Evolutionary conservation across 2,888 invertebrate genomes (phyloP).

Genomic region (Torymus tubicola): DNA sequence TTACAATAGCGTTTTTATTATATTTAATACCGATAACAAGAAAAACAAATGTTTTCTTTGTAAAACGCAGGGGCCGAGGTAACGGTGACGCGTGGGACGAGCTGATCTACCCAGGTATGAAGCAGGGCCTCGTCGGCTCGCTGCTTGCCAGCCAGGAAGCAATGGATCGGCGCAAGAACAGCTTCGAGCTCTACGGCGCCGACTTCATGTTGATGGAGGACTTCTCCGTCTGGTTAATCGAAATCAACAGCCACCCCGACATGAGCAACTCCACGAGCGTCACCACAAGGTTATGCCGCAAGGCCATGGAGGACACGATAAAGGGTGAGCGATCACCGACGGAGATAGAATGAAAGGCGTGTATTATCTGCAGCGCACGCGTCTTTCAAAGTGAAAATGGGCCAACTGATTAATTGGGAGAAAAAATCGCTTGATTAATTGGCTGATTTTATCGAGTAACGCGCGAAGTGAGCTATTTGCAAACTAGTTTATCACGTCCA

Average conservation of each 20-base stretch:
- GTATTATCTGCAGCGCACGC: no score
- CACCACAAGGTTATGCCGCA: constrained; percentile 90
- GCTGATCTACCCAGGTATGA: constrained; percentile 92
- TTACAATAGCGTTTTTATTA: no score
- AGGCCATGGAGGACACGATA: constrained; percentile 91
- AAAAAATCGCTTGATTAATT: no score
- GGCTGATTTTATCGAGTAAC: no score
- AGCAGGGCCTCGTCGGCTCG: constrained; percentile 86
- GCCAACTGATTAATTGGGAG: no score
- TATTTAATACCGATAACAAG: constrained; percentile 41
- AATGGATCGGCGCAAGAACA: constrained; percentile 88
- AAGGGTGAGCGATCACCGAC: constrained; percentile 83
- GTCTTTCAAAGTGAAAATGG: no score
- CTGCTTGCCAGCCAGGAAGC: constrained; percentile 91
- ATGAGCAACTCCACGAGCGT: constrained; percentile 94
- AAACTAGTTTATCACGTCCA: no score
- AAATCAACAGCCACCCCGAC: constrained; percentile 96
- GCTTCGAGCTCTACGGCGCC: constrained; percentile 95
- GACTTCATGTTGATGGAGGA: constrained; percentile 96
- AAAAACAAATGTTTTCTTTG: background rate
- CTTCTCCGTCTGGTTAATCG: constrained; percentile 93
- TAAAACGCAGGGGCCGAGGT: constrained; percentile 81
- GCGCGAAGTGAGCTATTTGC: no score
- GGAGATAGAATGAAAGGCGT: no score
- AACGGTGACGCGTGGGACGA: constrained; percentile 88